Conservation (phyloP, 2,113 vertebrate species). For the Micronycteris hirsuta region DNA sequence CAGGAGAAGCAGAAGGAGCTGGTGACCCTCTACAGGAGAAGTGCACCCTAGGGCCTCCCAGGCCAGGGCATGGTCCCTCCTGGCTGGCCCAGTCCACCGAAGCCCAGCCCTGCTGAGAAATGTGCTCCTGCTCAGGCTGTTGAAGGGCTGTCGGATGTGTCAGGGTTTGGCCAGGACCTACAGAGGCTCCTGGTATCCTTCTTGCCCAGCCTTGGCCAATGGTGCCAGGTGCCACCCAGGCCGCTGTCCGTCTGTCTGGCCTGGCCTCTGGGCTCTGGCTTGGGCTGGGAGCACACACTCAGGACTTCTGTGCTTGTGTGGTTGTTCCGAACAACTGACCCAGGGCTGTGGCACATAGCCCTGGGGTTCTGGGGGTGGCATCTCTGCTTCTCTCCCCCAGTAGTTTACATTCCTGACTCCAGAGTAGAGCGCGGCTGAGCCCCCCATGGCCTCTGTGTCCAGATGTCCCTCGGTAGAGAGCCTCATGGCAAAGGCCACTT, state of each 20-base stretch:
- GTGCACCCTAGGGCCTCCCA: conserved; percentile 77
- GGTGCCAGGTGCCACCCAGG: not conserved
- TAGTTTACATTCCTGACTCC: conserved; percentile 68
- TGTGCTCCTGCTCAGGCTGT: conserved; percentile 51
- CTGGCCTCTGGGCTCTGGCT: not conserved
- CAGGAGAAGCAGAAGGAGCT: conserved; percentile 84
- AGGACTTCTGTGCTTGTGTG: not conserved
- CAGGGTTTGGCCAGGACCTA: conserved; percentile 58
- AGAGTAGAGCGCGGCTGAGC: conserved; percentile 51
- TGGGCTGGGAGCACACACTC: not conserved
- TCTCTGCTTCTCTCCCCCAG: not conserved
- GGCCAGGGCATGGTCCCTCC: not conserved
- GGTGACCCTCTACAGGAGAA: conserved; percentile 86
- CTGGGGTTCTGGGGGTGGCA: not conserved
- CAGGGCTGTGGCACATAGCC: not conserved
- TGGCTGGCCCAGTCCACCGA: not conserved
- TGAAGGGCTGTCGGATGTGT: conserved; percentile 58
- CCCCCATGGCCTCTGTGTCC: not conserved
- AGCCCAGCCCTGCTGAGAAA: conserved; percentile 45
- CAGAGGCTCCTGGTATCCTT: conserved; percentile 27
- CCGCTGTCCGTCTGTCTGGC: not conserved
- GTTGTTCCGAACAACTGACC: not conserved
- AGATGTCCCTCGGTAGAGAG: not conserved
- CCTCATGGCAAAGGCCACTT: not conserved
- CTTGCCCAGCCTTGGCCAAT: not conserved